Conservation (phyloP, 2,113 vertebrate species). For the Uropsilus gracilis region DNA sequence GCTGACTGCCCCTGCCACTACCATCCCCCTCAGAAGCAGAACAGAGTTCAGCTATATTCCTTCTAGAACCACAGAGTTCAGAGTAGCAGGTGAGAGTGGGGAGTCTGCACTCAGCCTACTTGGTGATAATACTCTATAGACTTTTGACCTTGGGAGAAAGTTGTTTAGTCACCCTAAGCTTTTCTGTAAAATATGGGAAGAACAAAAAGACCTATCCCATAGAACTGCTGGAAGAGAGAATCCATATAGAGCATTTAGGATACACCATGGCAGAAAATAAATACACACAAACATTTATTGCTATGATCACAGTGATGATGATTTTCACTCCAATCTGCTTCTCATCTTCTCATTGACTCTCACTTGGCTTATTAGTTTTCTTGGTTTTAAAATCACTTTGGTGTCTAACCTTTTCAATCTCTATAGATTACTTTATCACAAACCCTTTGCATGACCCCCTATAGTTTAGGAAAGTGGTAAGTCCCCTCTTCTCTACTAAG, state of each 20-base stretch:
- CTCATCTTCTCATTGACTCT: not conserved
- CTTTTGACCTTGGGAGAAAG: not conserved
- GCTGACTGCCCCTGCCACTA: not conserved
- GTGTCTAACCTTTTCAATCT: constrained; percentile 53
- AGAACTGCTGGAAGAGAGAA: not conserved
- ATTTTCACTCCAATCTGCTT: accelerated
- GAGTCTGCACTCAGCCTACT: not conserved
- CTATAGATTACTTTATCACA: constrained; percentile 56
- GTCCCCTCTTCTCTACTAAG: constrained; percentile 77
- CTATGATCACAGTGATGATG: accelerated
- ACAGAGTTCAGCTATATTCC: accelerated
- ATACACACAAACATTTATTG: accelerated
- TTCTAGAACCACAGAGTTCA: accelerated
- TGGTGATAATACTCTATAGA: not conserved
- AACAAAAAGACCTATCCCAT: not conserved
- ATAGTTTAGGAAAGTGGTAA: constrained; percentile 56
- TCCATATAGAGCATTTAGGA: accelerated
- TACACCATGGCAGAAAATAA: not conserved
- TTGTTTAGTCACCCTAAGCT: not conserved
- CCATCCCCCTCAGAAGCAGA: accelerated
- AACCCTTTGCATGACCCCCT: not conserved
- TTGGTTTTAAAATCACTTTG: constrained; percentile 53
- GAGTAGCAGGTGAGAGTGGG: accelerated
- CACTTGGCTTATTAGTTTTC: constrained; percentile 9
- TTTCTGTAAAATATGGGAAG: not conserved